Conservation (phyloP, 1,140 invertebrate genomes). For the Vanessa atalanta region DNA sequence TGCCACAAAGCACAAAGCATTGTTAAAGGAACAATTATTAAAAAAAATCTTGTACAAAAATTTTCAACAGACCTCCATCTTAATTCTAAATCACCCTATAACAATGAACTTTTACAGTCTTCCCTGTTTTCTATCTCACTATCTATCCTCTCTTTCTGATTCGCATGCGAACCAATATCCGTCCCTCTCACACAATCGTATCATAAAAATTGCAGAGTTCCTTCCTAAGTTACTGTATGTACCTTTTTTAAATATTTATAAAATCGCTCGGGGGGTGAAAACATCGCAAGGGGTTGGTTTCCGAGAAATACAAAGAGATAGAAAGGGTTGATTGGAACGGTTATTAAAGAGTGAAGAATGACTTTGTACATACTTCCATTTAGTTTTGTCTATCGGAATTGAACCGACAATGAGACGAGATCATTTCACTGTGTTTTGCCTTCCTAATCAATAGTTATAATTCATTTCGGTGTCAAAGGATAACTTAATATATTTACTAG, state of each 20-base stretch:
- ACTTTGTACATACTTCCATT: background rate
- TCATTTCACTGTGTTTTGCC: background rate
- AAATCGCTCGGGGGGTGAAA: constrained; percentile 14
- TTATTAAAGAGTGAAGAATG: constrained; percentile 3
- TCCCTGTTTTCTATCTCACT: constrained; percentile 4
- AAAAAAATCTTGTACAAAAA: constrained; percentile 22
- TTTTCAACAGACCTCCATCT: constrained; percentile 15
- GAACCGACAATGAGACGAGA: background rate
- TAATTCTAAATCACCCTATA: constrained; percentile 25
- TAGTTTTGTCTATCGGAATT: background rate
- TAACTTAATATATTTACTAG: no score
- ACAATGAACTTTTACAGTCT: constrained; percentile 33
- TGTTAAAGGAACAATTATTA: background rate
- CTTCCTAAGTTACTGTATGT: constrained; percentile 9
- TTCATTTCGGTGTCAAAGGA: no score
- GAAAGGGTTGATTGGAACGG: constrained; percentile 17
- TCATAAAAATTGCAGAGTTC: constrained; percentile 12
- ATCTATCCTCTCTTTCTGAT: background rate
- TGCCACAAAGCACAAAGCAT: background rate
- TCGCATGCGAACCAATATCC: background rate
- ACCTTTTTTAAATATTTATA: constrained; percentile 48
- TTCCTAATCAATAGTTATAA: no score
- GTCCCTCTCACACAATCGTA: constrained; percentile 5
- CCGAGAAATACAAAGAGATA: background rate
- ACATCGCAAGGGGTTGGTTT: constrained; percentile 8